Evolutionary conservation across 2,113 vertebrate genomes (phyloP), one percentile per base, ranked within the genome.

Genomic region (Syrrhaptes paradoxus): DNA sequence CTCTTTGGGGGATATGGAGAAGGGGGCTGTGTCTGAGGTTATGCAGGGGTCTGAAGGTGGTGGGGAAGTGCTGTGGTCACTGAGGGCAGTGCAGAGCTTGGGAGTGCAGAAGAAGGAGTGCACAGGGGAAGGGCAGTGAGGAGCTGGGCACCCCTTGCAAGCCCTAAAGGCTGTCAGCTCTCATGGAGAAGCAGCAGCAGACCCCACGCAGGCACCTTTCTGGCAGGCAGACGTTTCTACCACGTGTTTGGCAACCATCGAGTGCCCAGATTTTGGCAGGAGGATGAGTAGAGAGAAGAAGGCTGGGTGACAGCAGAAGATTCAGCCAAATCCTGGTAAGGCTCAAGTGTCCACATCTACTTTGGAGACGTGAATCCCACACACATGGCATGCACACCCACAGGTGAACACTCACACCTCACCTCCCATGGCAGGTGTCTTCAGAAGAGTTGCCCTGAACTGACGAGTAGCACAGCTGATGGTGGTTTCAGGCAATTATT

Each of bases 211-310:
- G 31, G 10, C 15, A 6, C n/a, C 31, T 62, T 78, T 70, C 89
- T 95, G 86, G 61, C 46, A 81, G 52, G 57, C 82, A 96, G 67
- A 82, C 81, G 62, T 77, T 92, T 74, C 65, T 45, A 54, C 62
- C 0, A 5, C 3, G 2, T 78, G 28, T 65, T 86, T 86, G 54
- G 67, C 61, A 70, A 6, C 31, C 45, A 22, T 38, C 0, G 3
- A 58, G 19, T 1, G 0, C 19, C 21, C 26, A 70, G 49, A n/a
- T 52, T 91, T 77, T 89, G 80, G 29, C 8, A 4, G 20, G 28
- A 43, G 20, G n/a, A 73, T 77, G 46, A 84, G 10, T 24, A 18
- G 48, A 83, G 31, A 68, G 46, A 55, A 76, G 48, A 19, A 68
- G 20, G 5, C 13, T 80, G 80, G 80, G 26, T 29, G 61, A 72